Evolutionary conservation across 2,888 invertebrate species (phyloP), one percentile per base, ranked within the genome.

Genomic region (Leptopilina drosophilae): DNA sequence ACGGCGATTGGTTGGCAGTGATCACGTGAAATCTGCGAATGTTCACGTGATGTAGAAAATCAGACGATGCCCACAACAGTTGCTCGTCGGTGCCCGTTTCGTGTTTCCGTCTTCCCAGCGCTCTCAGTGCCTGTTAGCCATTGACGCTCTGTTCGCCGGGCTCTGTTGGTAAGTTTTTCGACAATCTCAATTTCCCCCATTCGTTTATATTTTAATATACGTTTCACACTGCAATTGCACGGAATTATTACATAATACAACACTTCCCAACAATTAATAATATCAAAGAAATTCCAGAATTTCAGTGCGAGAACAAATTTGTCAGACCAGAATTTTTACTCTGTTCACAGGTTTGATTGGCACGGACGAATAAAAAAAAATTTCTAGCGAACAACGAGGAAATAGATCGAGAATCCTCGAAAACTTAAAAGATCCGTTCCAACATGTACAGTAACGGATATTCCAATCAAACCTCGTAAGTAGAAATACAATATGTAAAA

Each of bases 111-210:
- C 90, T 89, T 88, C 86, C 86, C 84, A 49, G 49, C 49, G 80
- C 85, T 84, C 33, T 33, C 87, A 88, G 87, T 87, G 87, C 88
- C 87, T 89, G 90, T 89, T 90, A 88, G 91, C 91, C 90, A 91
- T 91, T 90, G 88, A 82, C 87, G 87, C 87, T 89, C 88, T 88
- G 90, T 90, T 88, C 87, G 87, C 90, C 90, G 90, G 91, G 90
- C 90, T 87, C 86, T 84, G 83, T 83, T 78, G 86, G 88, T 88
- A 86, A 87, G 88, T 84, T 80, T 84, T 80, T 78, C 66, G 64
- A 78, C 64, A 69, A 62, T 73, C 33, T 33, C 20, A 33, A 33
- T 73, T 59, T 69, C 65, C 69, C 40, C 56, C 3, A 33, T 1
- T 33, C 33, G 33, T 33, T 33, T 33, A 33, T 33, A 33, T 33